Conservation (phyloP, 2,888 invertebrate genomes). For the Ligdia adustata region DNA sequence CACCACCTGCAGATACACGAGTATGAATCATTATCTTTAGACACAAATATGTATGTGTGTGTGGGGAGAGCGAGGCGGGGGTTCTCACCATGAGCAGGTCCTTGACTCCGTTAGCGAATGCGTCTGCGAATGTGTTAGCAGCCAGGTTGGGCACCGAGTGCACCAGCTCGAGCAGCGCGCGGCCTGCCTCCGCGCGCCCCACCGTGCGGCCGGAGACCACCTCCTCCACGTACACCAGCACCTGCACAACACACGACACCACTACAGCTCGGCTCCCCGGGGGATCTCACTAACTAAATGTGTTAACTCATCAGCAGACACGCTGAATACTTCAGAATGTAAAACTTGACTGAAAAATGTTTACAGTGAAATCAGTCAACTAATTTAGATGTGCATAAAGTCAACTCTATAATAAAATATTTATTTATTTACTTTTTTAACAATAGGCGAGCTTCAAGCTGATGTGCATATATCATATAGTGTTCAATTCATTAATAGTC, state of each 20-base stretch:
- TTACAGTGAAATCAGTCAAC: no score
- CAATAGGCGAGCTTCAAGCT: no score
- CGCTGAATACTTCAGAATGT: no score
- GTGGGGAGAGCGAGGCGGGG: background rate
- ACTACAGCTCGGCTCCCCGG: no score
- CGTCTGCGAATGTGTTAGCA: conserved; percentile 93
- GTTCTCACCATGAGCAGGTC: conserved; percentile 95
- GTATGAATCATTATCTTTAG: background rate
- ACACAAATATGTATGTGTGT: background rate
- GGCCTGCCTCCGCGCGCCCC: conserved; percentile 94
- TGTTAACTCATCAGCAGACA: no score
- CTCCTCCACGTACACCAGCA: conserved; percentile 95
- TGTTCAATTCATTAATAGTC: no score
- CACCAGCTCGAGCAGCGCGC: conserved; percentile 95
- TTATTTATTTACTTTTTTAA: no score
- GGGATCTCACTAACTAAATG: no score
- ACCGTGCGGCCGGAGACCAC: conserved; percentile 91
- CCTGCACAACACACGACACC: conserved; percentile 81
- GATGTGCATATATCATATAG: no score
- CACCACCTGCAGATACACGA: conserved; percentile 77
- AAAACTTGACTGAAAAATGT: no score
- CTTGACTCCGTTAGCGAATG: conserved; percentile 98
- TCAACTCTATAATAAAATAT: no score
- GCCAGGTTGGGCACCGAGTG: conserved; percentile 96
- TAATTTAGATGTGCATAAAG: no score